Conservation (phyloP, 1,140 invertebrate genomes). For the Drosophila santomea region DNA sequence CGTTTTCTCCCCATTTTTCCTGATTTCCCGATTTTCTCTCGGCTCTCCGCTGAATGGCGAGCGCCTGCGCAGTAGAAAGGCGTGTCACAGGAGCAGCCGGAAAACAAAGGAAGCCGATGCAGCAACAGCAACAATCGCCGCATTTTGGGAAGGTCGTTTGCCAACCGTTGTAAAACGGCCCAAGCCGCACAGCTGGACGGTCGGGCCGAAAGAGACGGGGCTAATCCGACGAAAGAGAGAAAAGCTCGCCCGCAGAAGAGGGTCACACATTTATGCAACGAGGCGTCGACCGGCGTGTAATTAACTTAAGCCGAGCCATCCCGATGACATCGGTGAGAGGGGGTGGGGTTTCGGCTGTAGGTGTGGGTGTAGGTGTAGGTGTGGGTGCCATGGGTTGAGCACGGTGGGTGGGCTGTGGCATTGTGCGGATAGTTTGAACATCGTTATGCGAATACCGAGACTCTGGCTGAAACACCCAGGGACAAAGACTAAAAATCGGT, state of each 20-base stretch:
- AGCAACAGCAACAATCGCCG: constrained; percentile 47
- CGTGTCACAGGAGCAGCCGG: constrained; percentile 68
- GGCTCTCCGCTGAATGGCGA: constrained; percentile 55
- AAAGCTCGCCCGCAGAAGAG: constrained; percentile 36
- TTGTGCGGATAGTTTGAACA: not conserved
- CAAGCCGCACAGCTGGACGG: constrained; percentile 72
- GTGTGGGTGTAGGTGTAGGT: not conserved
- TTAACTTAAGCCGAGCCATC: constrained; percentile 74
- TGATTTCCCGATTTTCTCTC: not conserved
- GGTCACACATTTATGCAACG: constrained; percentile 77
- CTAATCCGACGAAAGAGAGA: constrained; percentile 22
- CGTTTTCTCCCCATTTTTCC: constrained; percentile 18
- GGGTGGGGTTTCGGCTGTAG: not conserved
- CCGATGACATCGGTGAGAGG: constrained; percentile 37
- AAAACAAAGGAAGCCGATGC: constrained; percentile 37
- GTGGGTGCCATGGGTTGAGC: not conserved
- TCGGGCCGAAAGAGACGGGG: constrained; percentile 10
- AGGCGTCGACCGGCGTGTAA: constrained; percentile 81
- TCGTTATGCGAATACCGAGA: constrained; percentile 20
- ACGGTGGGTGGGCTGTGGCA: not conserved
- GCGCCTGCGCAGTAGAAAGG: constrained; percentile 73
- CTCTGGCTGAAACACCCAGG: constrained; percentile 33
- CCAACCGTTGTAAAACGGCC: constrained; percentile 75
- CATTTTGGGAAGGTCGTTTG: constrained; percentile 79
- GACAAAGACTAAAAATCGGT: constrained; percentile 23